Base-by-base conservation (phyloP, 2,113 vertebrate genomes). In the Peromyscus maniculatus region DNA sequence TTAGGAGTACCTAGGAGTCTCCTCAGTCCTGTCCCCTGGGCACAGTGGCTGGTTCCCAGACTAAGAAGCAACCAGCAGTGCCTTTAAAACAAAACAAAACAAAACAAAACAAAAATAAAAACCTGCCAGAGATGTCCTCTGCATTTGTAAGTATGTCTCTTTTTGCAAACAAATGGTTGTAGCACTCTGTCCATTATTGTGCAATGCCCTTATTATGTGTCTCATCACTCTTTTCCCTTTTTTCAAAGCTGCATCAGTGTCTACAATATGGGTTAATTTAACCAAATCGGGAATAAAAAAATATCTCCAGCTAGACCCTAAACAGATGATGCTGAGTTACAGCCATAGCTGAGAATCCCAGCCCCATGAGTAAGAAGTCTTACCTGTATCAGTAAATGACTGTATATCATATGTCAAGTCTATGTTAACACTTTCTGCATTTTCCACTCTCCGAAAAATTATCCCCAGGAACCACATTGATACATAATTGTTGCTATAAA, bases 401-500 rank as follows among this genome's bases (percentile, higher is more conserved):
- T 99, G 99, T 98, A 99, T 99, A 98, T 99, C 99, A 7, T 99
- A 99, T 0, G 99, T 99, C 97, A 99, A 98, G 98, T 99, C 99
- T 97, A 99, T 98, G 87, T 99, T 99, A 69, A 99, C 99, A 75
- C 99, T 99, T 98, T 99, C 99, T 7, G 99, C 98, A 64, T 99
- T 99, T 98, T 99, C 99, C 96, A 99, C 98, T 98, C 99, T 99
- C 98, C 99, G 99, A 98, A 99, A 99, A 72, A 99, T 98, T 96
- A 99, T 99, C 91, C 99, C 99, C 59, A 99, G 99, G 98, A 99
- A 99, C 99, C 99, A 99, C 99, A 99, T 99, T 24, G 99, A 99
- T 89, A 99, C 98, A 91, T 99, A 99, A 52, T 99, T 98, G 79
- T 98, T 99, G 98, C 99, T 99, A 96, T 93, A 98, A 97, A 94